These are phyloP conservation scores for Drosophila aldrichi DNA, from an alignment of 2,888 invertebrate species.

Conservation along the genomic window DNA sequence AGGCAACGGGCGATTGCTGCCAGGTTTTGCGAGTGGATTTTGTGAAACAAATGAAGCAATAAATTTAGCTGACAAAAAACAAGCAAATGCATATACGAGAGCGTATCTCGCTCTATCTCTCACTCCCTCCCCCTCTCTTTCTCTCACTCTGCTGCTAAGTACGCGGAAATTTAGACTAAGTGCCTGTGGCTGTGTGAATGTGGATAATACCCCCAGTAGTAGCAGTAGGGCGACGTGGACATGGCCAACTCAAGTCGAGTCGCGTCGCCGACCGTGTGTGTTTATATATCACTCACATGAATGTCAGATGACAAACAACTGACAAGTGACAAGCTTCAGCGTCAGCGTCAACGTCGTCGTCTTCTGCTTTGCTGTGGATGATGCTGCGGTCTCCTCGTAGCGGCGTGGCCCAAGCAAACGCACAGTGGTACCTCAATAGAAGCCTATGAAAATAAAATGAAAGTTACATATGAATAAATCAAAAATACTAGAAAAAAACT, in stretches of 20 bases:
- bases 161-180: conserved; percentile 76
- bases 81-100: conserved; percentile 63
- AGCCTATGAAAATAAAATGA: not conserved
- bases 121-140: not conserved
- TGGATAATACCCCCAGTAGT: conserved; percentile 48
- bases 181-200: conserved; percentile 53
- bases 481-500: not conserved
- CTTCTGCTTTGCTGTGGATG: conserved; percentile 48
- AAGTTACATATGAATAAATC: not conserved
- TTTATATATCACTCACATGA: conserved; percentile 83
- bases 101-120: not conserved
- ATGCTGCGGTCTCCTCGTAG: conserved; percentile 28
- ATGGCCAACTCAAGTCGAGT: conserved; percentile 55
- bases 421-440: conserved; percentile 50
- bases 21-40: conserved; percentile 53
- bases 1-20: too few species aligned
- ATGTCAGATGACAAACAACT: conserved; percentile 84
- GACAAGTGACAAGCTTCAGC: conserved; percentile 84
- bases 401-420: conserved; percentile 29
- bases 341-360: conserved; percentile 51
- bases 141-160: conserved; percentile 53
- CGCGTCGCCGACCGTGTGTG: conserved; percentile 69
- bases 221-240: conserved; percentile 39
- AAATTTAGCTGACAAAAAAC: conserved; percentile 83
- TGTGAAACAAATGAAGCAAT: conserved; percentile 83